Percentiles rank a stretch among this genome's conserved stretches.
Evolutionary conservation across 2,888 invertebrate species (phyloP).

Genomic region (Digitonthophagus gazella): DNA sequence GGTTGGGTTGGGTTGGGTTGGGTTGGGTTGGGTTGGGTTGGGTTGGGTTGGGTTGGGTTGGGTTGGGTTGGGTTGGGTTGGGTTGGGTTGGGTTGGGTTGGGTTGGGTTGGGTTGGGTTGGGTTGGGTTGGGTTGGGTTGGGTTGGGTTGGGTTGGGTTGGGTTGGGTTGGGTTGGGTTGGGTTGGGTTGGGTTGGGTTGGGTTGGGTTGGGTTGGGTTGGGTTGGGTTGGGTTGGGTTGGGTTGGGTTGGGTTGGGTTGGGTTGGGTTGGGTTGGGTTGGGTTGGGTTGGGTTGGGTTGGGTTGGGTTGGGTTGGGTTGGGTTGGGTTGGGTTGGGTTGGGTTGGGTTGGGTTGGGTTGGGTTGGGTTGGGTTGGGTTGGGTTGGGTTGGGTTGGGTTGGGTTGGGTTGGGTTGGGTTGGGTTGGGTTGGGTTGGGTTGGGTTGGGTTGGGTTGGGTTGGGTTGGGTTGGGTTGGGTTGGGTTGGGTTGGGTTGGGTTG

Average conservation of each 20-base stretch:
- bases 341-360: conserved; percentile 1
- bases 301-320: conserved; percentile 1
- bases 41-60: conserved; percentile 1
- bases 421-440: conserved; percentile 1
- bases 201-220: conserved; percentile 1
- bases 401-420: conserved; percentile 1
- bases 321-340: conserved; percentile 1
- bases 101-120: conserved; percentile 1
- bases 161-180: conserved; percentile 1
- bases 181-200: conserved; percentile 1
- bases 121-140: conserved; percentile 1
- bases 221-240: conserved; percentile 1
- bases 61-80: conserved; percentile 1
- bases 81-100: conserved; percentile 1
- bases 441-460: conserved; percentile 1
- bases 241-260: conserved; percentile 1
- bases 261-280: conserved; percentile 1
- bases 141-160: conserved; percentile 1
- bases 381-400: conserved; percentile 1
- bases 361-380: conserved; percentile 1
- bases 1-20: conserved; percentile 1
- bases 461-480: conserved; percentile 1
- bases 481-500: conserved; percentile 1
- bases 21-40: conserved; percentile 1
- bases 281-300: conserved; percentile 1